A percentile compares a stretch with the other conserved stretches of the same genome.
phyloP scores from a whole-genome alignment of 2,113 vertebrate genomes.

The Camelus bactrianus region DNA sequence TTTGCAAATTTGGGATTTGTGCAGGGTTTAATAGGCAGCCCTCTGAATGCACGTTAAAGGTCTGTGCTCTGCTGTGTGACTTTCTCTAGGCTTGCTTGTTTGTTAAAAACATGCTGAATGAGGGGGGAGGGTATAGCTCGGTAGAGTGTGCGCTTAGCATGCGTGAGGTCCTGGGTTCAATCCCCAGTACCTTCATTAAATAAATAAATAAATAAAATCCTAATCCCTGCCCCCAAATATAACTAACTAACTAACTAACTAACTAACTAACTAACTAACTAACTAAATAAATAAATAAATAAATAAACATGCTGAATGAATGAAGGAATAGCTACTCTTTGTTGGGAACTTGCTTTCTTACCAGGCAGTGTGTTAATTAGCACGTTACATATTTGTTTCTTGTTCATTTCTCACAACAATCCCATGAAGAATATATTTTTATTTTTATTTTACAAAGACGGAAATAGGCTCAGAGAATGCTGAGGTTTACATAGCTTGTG shows the following conservation, averaged over 20 bases:
- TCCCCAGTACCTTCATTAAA: too few relatives aligned
- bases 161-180: too few relatives aligned
- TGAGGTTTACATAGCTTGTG: neutral
- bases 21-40: neutral
- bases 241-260: too few relatives aligned
- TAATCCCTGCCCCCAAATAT: too few relatives aligned
- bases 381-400: neutral
- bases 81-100: conserved; percentile 24
- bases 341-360: conserved; percentile 7
- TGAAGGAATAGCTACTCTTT: neutral
- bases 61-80: neutral
- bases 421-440: conserved; percentile 30
- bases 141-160: too few relatives aligned
- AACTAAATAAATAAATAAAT: too few relatives aligned
- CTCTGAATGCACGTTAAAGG: neutral
- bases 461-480: conserved; percentile 10
- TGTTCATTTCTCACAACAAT: neutral
- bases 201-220: too few relatives aligned
- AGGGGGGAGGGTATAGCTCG: neutral
- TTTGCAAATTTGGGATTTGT: conserved; percentile 40
- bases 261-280: too few relatives aligned
- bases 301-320: neutral
- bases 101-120: conserved; percentile 27
- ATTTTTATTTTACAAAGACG: conserved; percentile 31
- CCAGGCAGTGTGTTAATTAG: neutral